Conservation (phyloP, 2,888 invertebrate species). For the Eumacrocentrus americanus region DNA sequence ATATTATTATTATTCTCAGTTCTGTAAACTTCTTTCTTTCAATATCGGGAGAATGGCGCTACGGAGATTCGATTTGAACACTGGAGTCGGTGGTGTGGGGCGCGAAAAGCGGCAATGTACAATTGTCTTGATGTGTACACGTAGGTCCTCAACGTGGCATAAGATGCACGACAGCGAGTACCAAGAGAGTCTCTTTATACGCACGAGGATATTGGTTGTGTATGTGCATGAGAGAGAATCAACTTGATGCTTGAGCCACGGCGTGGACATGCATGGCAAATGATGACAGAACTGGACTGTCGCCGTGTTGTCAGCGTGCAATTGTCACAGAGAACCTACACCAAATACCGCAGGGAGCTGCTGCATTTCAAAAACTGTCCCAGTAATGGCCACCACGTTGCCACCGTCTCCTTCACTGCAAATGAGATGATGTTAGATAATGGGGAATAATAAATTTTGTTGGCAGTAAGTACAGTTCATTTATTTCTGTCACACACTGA, state of each 20-base stretch:
- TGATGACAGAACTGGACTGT: not conserved
- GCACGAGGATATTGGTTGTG: not conserved
- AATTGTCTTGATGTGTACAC: slow-evolving; percentile 31
- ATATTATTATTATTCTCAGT: slow-evolving; percentile 13
- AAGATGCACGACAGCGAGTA: slow-evolving; percentile 32
- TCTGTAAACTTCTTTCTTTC: slow-evolving; percentile 16
- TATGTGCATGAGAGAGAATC: not conserved
- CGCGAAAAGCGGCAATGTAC: slow-evolving; percentile 42
- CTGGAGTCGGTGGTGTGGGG: slow-evolving; percentile 61
- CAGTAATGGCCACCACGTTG: slow-evolving; percentile 61
- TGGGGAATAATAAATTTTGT: not conserved
- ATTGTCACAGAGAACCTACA: slow-evolving; percentile 57
- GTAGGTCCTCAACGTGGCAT: slow-evolving; percentile 49
- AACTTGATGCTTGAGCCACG: slow-evolving; percentile 2
- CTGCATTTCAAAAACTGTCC: slow-evolving; percentile 50
- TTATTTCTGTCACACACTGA: too few species aligned
- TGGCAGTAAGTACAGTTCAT: not conserved
- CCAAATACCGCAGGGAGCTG: slow-evolving; percentile 57
- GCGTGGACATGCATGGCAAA: slow-evolving; percentile 4
- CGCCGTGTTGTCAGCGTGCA: slow-evolving; percentile 30
- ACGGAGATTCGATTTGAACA: slow-evolving; percentile 56
- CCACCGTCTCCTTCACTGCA: slow-evolving; percentile 69
- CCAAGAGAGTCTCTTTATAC: not conserved
- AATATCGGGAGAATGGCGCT: slow-evolving; percentile 40
- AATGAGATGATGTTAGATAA: slow-evolving; percentile 36